Base-by-base conservation (phyloP, 1,140 invertebrate species). In the Zaprionus gabonicus region DNA sequence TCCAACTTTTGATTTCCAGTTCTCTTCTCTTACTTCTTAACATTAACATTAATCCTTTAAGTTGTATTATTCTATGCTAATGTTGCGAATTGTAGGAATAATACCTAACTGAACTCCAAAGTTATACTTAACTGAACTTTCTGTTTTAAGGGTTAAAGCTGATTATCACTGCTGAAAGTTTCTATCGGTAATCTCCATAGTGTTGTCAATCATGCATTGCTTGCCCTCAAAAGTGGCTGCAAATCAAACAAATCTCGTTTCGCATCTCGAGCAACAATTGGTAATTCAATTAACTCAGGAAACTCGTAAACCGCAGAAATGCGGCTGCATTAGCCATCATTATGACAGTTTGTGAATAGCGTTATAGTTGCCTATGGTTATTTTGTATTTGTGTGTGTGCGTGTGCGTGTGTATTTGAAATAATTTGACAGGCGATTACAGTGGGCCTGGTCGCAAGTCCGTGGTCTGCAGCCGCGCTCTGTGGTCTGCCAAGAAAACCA, bases 401-500 rank as follows among this genome's bases (percentile, higher is more conserved):
- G 15, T 57, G 13, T 27, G n/a, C 13, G 15, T 57, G 13, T 27
- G n/a, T 41, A 59, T 41, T 34, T 66, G 36, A 49, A 65, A 56
- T 44, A 9, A 64, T 68, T 55, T 73, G 64, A 77, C 70, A 68
- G 10, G 12, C 28, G 44, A 57, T 73, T 66, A 67, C 49, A 72
- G 57, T 67, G 27, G 46, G n/a, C 41, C 31, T 56, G 41, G 27
- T 66, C 67, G 46, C 36, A 60, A 34, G 46, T 60, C 46, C 62
- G 74, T 51, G 71, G 75, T 41, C 73, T 46, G 34, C 7, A 15
- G 7, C 7, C 17, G 15, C 46, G 68, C 25, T 65, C 53, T 78
- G 76, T 55, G 71, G 71, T 70, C 23, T 23, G 55, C 58, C 28
- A 65, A 55, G 66, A 70, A 69, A 67, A 57, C 44, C 66, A 75